Base-by-base conservation (phyloP, 2,797 vertebrate genomes). In the Melanotaenia parkinsoni region DNA sequence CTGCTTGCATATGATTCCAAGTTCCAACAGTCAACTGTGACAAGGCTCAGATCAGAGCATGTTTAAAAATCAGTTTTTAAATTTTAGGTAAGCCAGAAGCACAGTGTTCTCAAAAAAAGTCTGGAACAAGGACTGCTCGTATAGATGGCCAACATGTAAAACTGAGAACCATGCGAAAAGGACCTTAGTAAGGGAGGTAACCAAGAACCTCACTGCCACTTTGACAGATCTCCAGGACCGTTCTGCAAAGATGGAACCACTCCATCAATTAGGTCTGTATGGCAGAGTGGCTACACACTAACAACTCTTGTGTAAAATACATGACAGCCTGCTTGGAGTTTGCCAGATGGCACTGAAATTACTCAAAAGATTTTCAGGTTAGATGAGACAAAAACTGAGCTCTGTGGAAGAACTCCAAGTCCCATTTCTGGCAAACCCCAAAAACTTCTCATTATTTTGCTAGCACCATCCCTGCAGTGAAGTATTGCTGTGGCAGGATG, bases 291-390 rank as follows among this genome's bases (percentile, higher is more conserved):
- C 37, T 59, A 32, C 32, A 28, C 43, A 63, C n/a, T 33, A 64
- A 26, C 18, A 38, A 70, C 9, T 59, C 43, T 63, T 64, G 26
- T 22, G 40, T 0, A 32, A 30, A 53, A 71, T 16, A 43, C 69
- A 38, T 45, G 47, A 43, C 50, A 45, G 61, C 12, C 38, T 0
- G 45, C 50, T 67, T 67, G 0, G 1, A 71, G n/a, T 67, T 67
- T 62, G 32, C 58, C 59, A 66, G 53, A 77, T 33, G 54, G 33
- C 53, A 58, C 32, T 43, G 58, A 66, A 56, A 53, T 14, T 28
- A 65, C 58, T 24, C 8, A 8, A 63, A 26, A 7, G 40, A 20
- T 45, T 60, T 13, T 35, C 56, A 54, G 38, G 47, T 51, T 43
- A 54, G 50, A 54, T 30, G 13, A 0, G 13, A 0, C 5, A 26